These are phyloP conservation scores for Elegia similella DNA, from an alignment of 2,888 invertebrate species.

Conservation along the genomic window DNA sequence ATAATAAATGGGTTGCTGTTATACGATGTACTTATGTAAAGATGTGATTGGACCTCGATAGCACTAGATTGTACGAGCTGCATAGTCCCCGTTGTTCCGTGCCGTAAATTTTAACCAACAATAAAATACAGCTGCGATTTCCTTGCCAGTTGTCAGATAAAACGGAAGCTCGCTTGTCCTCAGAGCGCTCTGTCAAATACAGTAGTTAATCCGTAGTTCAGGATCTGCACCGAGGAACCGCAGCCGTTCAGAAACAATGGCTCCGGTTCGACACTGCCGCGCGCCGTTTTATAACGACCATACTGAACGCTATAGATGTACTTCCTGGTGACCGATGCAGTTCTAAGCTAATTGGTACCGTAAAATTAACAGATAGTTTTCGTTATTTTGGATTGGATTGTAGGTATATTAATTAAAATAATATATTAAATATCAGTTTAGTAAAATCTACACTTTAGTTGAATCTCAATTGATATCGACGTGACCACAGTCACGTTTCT, in stretches of 20 bases:
- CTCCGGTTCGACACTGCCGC: slow-evolving; percentile 12
- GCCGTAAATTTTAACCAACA: background rate
- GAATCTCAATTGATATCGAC: too few relatives aligned
- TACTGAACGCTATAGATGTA: background rate
- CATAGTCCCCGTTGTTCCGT: background rate
- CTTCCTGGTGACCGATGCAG: background rate
- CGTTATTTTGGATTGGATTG: too few relatives aligned
- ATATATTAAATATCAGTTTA: too few relatives aligned
- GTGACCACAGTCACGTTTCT: too few relatives aligned
- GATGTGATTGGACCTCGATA: background rate
- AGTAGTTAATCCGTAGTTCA: slow-evolving; percentile 31
- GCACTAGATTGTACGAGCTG: background rate
- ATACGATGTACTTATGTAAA: too few relatives aligned
- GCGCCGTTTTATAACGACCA: slow-evolving; percentile 3
- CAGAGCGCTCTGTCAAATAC: slow-evolving; percentile 31
- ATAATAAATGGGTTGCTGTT: too few relatives aligned
- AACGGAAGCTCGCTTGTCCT: slow-evolving; percentile 22
- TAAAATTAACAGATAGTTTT: too few relatives aligned
- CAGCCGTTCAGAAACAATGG: slow-evolving; percentile 24
- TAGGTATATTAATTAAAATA: too few relatives aligned
- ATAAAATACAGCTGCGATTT: background rate
- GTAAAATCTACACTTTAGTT: too few relatives aligned
- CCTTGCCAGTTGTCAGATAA: background rate
- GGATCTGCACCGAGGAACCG: background rate
- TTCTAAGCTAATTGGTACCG: too few relatives aligned